Base-by-base conservation (phyloP, 2,888 invertebrate species). In the Calameuta filiformis region DNA sequence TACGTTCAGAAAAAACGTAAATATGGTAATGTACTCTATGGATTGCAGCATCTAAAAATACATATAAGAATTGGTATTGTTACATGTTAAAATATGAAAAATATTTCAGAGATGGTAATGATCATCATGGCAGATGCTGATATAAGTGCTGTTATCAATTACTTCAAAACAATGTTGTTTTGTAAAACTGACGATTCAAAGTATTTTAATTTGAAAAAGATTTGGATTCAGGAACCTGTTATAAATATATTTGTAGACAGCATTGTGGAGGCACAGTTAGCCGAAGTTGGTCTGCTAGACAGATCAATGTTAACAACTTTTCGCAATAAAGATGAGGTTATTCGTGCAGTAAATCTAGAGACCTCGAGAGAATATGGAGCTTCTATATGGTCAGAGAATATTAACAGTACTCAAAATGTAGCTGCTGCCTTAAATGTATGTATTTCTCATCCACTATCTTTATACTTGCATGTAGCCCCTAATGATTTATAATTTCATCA, bases 51-150 rank as follows among this genome's bases (percentile, higher is more conserved):
- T 23, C 9, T 56, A 2, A 11, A 80, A 79, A 35, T 79, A 81
- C 76, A 79, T 81, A 79, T 80, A 80, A 77, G 77, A 68, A 76
- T 34, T 81, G 83, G 78, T 76, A 79, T 80, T 80, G 80, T 76
- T 76, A 75, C 79, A 76, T 79, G 31, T 34, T 78, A 79, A 75
- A 80, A 76, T 77, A 78, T 76, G 75, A 81, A 76, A 75, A 78
- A 75, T 79, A 40, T 71, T 79, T 37, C 11, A 35, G 81, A 79
- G n/a, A 80, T 80, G n/a, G 77, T 78, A 35, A 81, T 82, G 75
- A 82, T 83, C 74, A 76, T 83, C 68, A 75, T 82, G 76, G 77
- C 80, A 33, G 82, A 83, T 76, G 80, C 79, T 11, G 83, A 83
- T 78, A 76, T 82, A 30, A 76, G 81, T 71, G 78, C 83, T 68